Evolutionary conservation across 2,797 vertebrate genomes (phyloP).

Genomic region (Lithobates pipiens): DNA sequence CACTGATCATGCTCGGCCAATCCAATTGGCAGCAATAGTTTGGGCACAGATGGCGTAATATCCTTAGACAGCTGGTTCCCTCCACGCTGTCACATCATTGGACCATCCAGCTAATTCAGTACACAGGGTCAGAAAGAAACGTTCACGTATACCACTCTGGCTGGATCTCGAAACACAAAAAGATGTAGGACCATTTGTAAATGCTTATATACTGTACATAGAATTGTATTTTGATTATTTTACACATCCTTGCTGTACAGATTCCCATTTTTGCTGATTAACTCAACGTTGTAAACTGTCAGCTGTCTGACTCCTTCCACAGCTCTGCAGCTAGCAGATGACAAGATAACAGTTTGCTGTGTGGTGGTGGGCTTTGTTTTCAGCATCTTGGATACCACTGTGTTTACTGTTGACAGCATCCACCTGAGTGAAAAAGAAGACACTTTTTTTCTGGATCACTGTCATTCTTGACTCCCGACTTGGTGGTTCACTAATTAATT

Average conservation of each 20-base stretch:
- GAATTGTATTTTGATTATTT: not conserved
- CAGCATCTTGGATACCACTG: not conserved
- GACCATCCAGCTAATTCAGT: constrained; percentile 75
- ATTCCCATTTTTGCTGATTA: constrained; percentile 17
- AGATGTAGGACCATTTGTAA: constrained; percentile 69
- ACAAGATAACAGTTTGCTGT: not conserved
- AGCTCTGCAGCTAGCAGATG: not conserved
- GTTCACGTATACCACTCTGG: constrained; percentile 64
- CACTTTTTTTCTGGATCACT: not conserved
- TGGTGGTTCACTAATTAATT: not conserved
- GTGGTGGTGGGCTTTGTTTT: not conserved
- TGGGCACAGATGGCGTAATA: constrained; percentile 90
- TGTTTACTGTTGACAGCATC: not conserved
- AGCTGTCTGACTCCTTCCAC: not conserved
- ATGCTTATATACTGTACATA: constrained; percentile 34
- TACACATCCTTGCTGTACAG: not conserved
- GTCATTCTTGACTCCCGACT: not conserved
- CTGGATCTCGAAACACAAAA: constrained; percentile 66
- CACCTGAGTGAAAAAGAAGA: not conserved
- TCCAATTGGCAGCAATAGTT: constrained; percentile 83
- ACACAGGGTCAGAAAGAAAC: constrained; percentile 68
- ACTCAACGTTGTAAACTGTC: constrained; percentile 13
- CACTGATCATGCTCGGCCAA: constrained; percentile 80
- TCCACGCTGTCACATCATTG: constrained; percentile 74
- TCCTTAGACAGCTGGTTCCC: constrained; percentile 86